Evolutionary conservation across 2,113 vertebrate species (phyloP), one percentile per base, ranked within the genome.

Genomic region (Speoplatyrhinus poulsoni): DNA sequence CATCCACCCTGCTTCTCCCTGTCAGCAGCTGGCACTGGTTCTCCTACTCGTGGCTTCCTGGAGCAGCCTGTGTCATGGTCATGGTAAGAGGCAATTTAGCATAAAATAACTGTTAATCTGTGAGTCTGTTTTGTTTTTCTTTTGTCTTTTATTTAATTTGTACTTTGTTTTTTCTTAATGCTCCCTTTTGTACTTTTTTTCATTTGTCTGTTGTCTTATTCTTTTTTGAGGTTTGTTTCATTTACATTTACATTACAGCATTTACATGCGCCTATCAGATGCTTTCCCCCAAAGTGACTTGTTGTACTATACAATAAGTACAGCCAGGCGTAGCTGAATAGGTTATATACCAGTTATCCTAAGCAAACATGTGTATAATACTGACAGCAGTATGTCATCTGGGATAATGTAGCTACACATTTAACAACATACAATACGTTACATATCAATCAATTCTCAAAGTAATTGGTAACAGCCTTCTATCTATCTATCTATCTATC

Each of bases 31-130:
- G 79, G 66, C 73, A 56, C 64, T 81, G 36, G 67, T 84, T 13
- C 76, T 89, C 75, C 75, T 90, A 49, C 68, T 91, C 49, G 81
- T 81, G 58, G 67, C 67, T 46, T 81, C 82, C 32, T 33, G 79
- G 73, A 82, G 63, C 82, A 74, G 56, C 59, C 3, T 88, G 33
- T 81, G 74, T 66, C 82, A 82, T 78, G 65, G 69, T 67, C 63
- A 67, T 80, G 84, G 90, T 91, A 89, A 52, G 36, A 4, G 26
- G 26, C 17, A 1, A 4, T 17, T 16, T 26, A 32, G 56, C 13
- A 16, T 13, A n/a, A 1, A 15, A 7, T 16, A n/a, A 7, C 53
- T 49, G 54, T 33, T 47, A 53, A 13, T 76, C 58, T 6, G 36
- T 41, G 1, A 41, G 0, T 70, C 9, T 58, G 1, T 46, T 15